A percentile compares a stretch with the other conserved stretches of the same genome.
Conservation (phyloP, 2,888 invertebrate genomes). For the Macroteleia sp. region DNA sequence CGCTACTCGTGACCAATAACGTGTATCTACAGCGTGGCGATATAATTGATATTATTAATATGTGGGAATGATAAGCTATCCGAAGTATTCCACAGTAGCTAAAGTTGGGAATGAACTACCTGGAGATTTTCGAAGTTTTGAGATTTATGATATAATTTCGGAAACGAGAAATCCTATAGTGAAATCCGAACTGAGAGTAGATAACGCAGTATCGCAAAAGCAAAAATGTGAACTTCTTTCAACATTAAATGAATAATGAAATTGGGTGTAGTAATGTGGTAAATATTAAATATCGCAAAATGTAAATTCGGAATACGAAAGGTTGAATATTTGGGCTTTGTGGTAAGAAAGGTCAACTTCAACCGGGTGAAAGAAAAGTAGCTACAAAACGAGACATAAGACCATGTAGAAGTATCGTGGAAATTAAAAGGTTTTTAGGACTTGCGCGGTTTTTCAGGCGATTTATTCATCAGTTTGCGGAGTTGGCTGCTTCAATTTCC, state of each 20-base stretch:
- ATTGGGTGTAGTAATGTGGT: too few relatives aligned
- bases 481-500: not conserved
- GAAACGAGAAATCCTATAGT: not conserved
- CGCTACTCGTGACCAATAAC: too few relatives aligned
- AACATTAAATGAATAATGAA: too few relatives aligned
- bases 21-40: too few relatives aligned
- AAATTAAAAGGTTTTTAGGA: not conserved
- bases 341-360: not conserved
- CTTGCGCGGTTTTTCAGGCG: not conserved
- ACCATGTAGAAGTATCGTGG: not conserved
- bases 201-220: too few relatives aligned
- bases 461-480: not conserved
- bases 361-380: not conserved
- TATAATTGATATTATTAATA: too few relatives aligned
- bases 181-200: too few relatives aligned
- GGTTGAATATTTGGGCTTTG: not conserved
- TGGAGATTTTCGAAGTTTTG: too few relatives aligned
- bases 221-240: too few relatives aligned
- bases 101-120: too few relatives aligned
- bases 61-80: too few relatives aligned
- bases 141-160: not conserved
- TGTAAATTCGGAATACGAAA: not conserved
- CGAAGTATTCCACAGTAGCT: too few relatives aligned
- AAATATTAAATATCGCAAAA: not conserved
- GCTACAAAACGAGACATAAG: not conserved